Evolutionary conservation across 2,888 invertebrate genomes (phyloP), one percentile per base, ranked within the genome.

Genomic region (Meteorus colon): DNA sequence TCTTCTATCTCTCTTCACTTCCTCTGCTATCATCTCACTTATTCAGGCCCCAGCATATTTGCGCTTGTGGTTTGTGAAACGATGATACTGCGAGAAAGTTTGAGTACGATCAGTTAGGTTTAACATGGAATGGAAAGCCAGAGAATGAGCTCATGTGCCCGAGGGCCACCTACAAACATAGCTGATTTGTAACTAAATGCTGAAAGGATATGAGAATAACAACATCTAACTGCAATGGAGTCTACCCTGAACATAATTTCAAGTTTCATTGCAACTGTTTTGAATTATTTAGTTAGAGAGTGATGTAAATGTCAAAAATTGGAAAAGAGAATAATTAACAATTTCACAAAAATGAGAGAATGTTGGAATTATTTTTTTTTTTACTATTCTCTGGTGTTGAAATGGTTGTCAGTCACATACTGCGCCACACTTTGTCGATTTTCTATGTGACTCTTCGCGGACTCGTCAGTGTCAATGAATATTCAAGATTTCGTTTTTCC

Each of bases 41-140:
- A 29, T 10, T n/a, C 68, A 27, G 51, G 45, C 31, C 59, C 67
- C 62, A 69, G 65, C 72, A 74, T 78, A 75, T 75, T 74, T 78
- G 72, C 73, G 62, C 31, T 31, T 75, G 69, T 29, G 34, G 68
- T 16, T 45, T 68, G 16, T 48, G 27, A 24, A 68, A 71, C 48
- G 66, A 77, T 79, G 65, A 74, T 79, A 73, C 67, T 55, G 45
- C 74, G 63, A 71, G 73, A 74, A 79, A 77, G 76, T 77, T 79
- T 73, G 51, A 51, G 45, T 63, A 45, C 37, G 63, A 59, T 63
- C 16, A 66, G 72, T 34, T 60, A 68, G 29, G 48, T 24, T 31
- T 12, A 31, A 19, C 29, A 12, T 37, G 19, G 41, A 24, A 24
- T 68, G 34, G 48, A 27, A 68, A 68, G n/a, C 68, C 27, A 51